Percentiles rank a stretch among this genome's conserved stretches.
Evolutionary conservation across 2,113 vertebrate genomes (phyloP).

Genomic region (Pseudorectes ferrugineus): DNA sequence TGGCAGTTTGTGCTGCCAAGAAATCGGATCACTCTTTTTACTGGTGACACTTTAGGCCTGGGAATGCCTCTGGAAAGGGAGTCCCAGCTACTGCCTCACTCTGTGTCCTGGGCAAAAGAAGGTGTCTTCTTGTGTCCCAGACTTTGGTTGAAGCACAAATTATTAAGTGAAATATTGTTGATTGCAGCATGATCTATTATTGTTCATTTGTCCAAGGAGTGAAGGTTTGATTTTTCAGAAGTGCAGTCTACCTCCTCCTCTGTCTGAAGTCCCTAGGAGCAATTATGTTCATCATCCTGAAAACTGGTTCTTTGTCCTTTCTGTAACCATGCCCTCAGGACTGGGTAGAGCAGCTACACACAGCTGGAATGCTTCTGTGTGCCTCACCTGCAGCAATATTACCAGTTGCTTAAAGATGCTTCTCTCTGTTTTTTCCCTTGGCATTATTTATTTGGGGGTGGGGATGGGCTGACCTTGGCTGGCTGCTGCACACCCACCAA

Average conservation of each 20-base stretch:
- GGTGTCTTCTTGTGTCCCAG: not conserved
- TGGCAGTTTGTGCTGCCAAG: not conserved
- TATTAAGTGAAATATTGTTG: not conserved
- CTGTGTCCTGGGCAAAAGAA: not conserved
- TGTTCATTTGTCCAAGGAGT: not conserved
- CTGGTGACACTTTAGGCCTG: not conserved
- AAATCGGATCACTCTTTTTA: not conserved
- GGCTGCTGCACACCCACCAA: not conserved
- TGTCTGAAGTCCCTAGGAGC: not conserved
- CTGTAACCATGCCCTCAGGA: not conserved
- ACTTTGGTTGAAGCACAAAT: not conserved
- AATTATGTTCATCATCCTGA: not conserved
- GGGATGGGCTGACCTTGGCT: not conserved
- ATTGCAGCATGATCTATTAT: not conserved
- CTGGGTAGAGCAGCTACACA: not conserved
- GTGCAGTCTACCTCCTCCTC: not conserved
- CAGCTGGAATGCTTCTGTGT: not conserved
- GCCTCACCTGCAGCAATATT: not conserved
- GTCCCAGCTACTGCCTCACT: not conserved
- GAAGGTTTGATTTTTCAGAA: not conserved
- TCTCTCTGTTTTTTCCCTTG: not conserved
- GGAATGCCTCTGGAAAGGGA: not conserved
- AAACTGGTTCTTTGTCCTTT: not conserved
- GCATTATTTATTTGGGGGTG: not conserved
- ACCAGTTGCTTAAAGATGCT: not conserved